Evolutionary conservation across 2,797 vertebrate species (phyloP), one percentile per base, ranked within the genome.

Genomic region (Huso huso): DNA sequence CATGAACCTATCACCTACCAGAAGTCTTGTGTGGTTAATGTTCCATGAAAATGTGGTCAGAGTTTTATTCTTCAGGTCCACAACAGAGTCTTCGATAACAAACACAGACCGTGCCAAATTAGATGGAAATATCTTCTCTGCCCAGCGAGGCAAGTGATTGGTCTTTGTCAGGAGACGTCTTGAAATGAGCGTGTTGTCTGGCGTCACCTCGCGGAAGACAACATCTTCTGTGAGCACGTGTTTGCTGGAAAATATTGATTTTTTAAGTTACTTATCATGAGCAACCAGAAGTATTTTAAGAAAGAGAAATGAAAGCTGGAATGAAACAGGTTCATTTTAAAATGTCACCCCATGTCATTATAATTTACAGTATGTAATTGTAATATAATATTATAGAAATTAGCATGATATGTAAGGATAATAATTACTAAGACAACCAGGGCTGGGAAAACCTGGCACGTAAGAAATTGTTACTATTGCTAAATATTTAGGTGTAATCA

Each of bases 181-280:
- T 61, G 89, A 81, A 57, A 87, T 71, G 5, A 92, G 87, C 53
- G 55, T 80, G 69, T 86, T 74, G 81, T 91, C 88, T 0, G 78
- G 64, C 0, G 88, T 91, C 78, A 91, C 85, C 75, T 91, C 85
- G 6, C 89, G 85, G 70, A 85, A 88, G 55, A 92, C 76, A 1
- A 91, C 89, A 9, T 92, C 90, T 76, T 92, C 90, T 0, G 89
- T 89, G 74, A 92, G 84, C 71, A 91, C 89, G 69, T 90, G 89
- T 61, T 85, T 86, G 76, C 89, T 90, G 68, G 60, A 11, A 0
- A 15, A 11, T 37, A 37, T 37, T 37, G 37, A 37, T 37, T 37
- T 37, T 37, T 37, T 37, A 37, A 37, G 37, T 4, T 37, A 37
- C 5, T 37, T 37, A 37, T 37, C 37, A 37, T 37, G 4, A 37